Evolutionary conservation across 2,797 vertebrate genomes (phyloP).

Genomic region (Danio jaintianensis): DNA sequence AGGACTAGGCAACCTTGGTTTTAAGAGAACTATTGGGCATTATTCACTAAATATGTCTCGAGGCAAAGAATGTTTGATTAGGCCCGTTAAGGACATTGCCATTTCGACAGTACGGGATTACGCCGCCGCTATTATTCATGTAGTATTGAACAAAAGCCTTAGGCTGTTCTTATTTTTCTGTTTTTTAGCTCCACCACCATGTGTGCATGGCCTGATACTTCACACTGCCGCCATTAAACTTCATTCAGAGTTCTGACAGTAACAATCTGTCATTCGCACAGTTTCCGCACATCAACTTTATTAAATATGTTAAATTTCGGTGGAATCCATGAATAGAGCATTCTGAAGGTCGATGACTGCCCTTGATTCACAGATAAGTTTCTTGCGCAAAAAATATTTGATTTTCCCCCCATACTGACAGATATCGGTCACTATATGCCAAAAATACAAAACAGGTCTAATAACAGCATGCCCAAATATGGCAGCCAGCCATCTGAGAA

Average conservation of each 20-base stretch:
- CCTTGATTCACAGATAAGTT: neutral
- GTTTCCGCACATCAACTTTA: neutral
- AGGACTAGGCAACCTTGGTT: neutral
- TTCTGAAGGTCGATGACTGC: constrained; percentile 34
- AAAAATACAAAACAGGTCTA: constrained; percentile 37
- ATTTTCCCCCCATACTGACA: constrained; percentile 2
- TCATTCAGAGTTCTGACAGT: constrained; percentile 52
- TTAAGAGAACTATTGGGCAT: neutral
- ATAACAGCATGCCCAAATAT: constrained; percentile 1
- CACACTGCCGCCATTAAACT: constrained; percentile 38
- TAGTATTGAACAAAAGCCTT: constrained; percentile 30
- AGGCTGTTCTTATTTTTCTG: constrained; percentile 15
- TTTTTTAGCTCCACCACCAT: neutral
- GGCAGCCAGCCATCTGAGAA: neutral
- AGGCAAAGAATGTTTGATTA: constrained; percentile 30
- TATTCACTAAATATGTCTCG: constrained; percentile 25
- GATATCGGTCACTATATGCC: constrained; percentile 29
- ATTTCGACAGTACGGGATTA: constrained; percentile 7
- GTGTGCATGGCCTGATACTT: neutral
- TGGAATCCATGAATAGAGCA: constrained; percentile 12
- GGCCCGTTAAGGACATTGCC: constrained; percentile 21
- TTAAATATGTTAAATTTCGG: constrained; percentile 23
- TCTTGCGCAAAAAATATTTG: neutral
- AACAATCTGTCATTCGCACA: constrained; percentile 50
- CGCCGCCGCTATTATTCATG: constrained; percentile 15